These are phyloP conservation scores for Myotis planiceps DNA, from an alignment of 2,797 vertebrate genomes.

Conservation along the genomic window DNA sequence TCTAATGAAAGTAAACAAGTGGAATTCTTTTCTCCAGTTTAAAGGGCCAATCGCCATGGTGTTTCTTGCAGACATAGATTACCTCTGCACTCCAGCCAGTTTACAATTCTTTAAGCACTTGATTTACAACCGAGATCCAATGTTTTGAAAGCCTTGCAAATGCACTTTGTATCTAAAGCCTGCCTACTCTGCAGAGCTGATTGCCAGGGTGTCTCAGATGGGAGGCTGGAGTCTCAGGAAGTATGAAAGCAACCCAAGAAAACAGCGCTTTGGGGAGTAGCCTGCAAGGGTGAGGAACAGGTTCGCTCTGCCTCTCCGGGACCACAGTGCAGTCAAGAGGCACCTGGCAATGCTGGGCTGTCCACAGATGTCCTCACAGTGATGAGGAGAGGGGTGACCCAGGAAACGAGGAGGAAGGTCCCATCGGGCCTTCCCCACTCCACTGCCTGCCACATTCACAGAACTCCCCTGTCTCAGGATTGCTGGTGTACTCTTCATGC, in stretches of 20 bases:
- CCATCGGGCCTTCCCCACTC: not conserved
- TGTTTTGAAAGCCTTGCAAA: constrained; percentile 49
- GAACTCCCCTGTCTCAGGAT: not conserved
- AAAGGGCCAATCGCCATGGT: constrained; percentile 8
- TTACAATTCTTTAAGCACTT: constrained; percentile 57
- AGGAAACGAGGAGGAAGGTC: not conserved
- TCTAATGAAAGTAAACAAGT: not conserved
- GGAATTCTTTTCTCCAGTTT: constrained; percentile 22
- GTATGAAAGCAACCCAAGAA: not conserved
- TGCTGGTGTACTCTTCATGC: not conserved
- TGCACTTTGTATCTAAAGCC: not conserved
- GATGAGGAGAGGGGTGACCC: not conserved
- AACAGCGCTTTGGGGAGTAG: not conserved
- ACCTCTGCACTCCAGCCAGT: constrained; percentile 25
- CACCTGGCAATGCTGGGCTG: not conserved
- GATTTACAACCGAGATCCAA: constrained; percentile 58
- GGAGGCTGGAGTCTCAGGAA: not conserved
- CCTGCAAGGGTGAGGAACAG: not conserved
- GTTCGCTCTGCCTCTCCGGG: not conserved
- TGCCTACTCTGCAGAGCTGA: not conserved
- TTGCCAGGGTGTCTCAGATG: not conserved
- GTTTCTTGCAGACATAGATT: constrained; percentile 56
- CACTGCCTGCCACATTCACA: not conserved
- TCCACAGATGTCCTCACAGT: not conserved
- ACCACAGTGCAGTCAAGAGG: rapidly evolving